Percentiles rank a stretch among this genome's conserved stretches.
Evolutionary conservation across 2,888 invertebrate genomes (phyloP).

Genomic region (Pammene fasciana): DNA sequence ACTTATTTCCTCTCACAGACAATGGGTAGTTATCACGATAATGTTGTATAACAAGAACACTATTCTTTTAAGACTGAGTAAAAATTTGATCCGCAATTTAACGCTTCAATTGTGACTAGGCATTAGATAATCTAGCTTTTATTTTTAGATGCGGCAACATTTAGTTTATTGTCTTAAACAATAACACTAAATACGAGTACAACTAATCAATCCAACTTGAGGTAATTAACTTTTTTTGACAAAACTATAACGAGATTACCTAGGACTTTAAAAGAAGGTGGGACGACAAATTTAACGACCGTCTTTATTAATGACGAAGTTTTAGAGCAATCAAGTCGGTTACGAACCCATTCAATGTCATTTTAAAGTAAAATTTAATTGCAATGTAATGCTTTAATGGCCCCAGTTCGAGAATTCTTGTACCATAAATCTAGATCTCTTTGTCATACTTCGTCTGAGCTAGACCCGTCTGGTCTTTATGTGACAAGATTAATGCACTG

Average conservation of each 20-base stretch:
- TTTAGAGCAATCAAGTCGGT: constrained; percentile 23
- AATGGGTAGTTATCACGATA: constrained; percentile 58
- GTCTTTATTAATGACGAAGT: constrained; percentile 1
- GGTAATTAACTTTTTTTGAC: constrained; percentile 10
- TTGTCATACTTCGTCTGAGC: constrained; percentile 13
- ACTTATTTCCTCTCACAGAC: constrained; percentile 56
- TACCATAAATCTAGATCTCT: constrained; percentile 27
- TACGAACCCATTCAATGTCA: neutral
- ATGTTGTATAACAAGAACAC: constrained; percentile 50
- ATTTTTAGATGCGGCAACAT: constrained; percentile 24
- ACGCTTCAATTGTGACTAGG: constrained; percentile 47
- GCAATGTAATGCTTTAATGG: neutral
- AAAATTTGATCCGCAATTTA: constrained; percentile 50
- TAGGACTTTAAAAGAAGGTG: neutral
- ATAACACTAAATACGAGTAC: constrained; percentile 28
- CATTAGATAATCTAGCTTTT: constrained; percentile 48
- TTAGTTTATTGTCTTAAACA: constrained; percentile 37
- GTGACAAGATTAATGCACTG: constrained; percentile 21
- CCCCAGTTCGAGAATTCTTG: neutral
- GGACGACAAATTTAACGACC: neutral
- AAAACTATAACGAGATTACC: neutral
- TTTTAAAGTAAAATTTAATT: neutral
- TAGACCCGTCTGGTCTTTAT: constrained; percentile 18
- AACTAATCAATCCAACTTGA: neutral
- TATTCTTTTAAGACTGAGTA: constrained; percentile 46